Evolutionary conservation across 2,888 invertebrate genomes (phyloP).

Genomic region (Chymomyza amoena): DNA sequence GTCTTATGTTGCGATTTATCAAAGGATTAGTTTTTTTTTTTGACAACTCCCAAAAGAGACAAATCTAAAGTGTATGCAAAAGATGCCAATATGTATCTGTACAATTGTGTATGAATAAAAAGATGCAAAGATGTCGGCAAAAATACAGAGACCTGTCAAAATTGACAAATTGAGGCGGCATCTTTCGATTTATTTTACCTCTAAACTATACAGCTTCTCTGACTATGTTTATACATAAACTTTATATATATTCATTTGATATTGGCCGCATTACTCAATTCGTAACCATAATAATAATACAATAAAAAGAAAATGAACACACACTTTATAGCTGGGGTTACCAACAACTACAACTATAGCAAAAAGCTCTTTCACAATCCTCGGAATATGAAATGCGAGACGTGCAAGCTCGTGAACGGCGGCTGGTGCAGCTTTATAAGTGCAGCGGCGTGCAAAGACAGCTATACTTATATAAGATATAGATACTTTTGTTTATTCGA

Average conservation of each 20-base stretch:
- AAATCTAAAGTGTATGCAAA: slow-evolving; percentile 59
- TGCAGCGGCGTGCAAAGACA: slow-evolving; percentile 32
- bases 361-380: slow-evolving; percentile 49
- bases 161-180: slow-evolving; percentile 41
- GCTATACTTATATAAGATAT: slow-evolving; percentile 14
- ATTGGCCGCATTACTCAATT: slow-evolving; percentile 50
- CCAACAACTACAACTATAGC: slow-evolving; percentile 8
- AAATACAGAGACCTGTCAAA: slow-evolving; percentile 11
- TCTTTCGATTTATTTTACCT: slow-evolving; percentile 18
- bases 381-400: slow-evolving; percentile 54
- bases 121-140: slow-evolving; percentile 28
- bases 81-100: slow-evolving; percentile 25
- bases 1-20: slow-evolving; percentile 41
- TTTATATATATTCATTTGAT: slow-evolving; percentile 18
- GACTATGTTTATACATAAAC: neutral
- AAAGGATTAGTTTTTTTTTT: slow-evolving; percentile 35
- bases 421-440: slow-evolving; percentile 45
- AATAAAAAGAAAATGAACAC: neutral
- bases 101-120: neutral
- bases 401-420: slow-evolving; percentile 13
- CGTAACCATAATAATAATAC: neutral
- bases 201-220: neutral
- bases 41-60: slow-evolving; percentile 16
- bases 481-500: slow-evolving; percentile 24
- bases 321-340: slow-evolving; percentile 28